phyloP scores from a whole-genome alignment of 2,113 vertebrate genomes.

The Sarotherodon lohbergeri region DNA sequence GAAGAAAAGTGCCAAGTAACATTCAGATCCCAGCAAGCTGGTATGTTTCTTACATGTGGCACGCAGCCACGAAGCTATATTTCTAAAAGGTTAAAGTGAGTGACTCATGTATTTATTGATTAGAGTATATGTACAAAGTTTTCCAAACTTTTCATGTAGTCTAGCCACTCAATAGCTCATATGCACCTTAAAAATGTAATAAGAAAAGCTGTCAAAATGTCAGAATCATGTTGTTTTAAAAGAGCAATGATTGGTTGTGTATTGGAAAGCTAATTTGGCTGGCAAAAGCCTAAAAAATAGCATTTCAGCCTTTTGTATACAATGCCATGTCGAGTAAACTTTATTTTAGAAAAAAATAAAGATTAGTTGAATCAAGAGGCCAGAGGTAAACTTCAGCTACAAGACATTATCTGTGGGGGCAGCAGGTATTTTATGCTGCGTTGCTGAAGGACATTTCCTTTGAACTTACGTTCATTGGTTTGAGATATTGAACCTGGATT shows the following conservation, averaged over 20 bases:
- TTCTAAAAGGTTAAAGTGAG: neutral
- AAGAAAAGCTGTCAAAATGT: neutral
- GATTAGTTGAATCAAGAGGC: neutral
- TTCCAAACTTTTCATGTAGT: neutral
- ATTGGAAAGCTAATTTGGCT: neutral
- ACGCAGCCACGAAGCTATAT: neutral
- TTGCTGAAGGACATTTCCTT: neutral
- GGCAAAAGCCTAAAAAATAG: neutral
- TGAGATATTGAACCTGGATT: neutral
- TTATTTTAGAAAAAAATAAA: neutral
- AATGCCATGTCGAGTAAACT: neutral
- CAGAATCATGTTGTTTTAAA: neutral
- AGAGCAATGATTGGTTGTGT: neutral
- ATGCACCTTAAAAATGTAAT: neutral
- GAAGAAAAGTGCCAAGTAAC: neutral
- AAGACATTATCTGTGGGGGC: neutral
- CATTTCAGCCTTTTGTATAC: rapidly evolving
- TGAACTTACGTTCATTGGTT: neutral
- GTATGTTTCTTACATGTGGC: neutral
- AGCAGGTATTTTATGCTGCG: neutral
- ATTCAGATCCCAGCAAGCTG: neutral
- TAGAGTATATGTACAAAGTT: neutral
- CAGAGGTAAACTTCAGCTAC: neutral
- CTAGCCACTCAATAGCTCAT: neutral
- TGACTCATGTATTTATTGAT: neutral